Conservation (phyloP, 2,888 invertebrate species). For the Neoitamus cyanurus region DNA sequence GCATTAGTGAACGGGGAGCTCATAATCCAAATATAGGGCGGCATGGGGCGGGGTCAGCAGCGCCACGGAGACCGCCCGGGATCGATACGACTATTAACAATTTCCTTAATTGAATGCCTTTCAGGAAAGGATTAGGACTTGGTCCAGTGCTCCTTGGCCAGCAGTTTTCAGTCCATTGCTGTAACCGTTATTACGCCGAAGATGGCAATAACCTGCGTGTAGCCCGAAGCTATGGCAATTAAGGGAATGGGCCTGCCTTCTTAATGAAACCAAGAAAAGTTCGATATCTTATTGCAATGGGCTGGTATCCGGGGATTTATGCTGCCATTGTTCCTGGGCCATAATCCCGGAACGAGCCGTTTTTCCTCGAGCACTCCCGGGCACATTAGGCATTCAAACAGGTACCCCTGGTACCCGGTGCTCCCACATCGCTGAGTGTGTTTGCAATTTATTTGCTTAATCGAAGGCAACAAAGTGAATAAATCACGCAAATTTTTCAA, state of each 20-base stretch:
- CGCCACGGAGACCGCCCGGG: not conserved
- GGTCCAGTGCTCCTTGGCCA: constrained; percentile 24
- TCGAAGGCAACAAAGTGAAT: constrained; percentile 6
- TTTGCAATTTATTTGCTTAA: constrained; percentile 6
- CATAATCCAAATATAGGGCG: not conserved
- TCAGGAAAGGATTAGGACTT: constrained; percentile 26
- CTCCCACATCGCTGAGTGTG: not conserved
- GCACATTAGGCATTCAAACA: not conserved
- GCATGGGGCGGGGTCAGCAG: not conserved
- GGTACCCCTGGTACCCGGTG: not conserved
- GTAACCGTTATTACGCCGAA: not conserved
- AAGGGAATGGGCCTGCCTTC: not conserved
- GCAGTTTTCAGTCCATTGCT: constrained; percentile 8
- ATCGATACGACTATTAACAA: constrained; percentile 25
- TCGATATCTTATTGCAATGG: not conserved
- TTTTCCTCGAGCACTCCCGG: not conserved
- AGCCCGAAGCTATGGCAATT: not conserved
- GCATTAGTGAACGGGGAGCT: not conserved
- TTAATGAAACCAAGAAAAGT: not conserved
- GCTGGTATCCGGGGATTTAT: not conserved
- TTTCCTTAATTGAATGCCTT: constrained; percentile 34
- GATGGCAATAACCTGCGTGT: not conserved
- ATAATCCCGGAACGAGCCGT: not conserved
- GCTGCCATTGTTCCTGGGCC: not conserved
- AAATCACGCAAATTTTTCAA: constrained; percentile 29